These are phyloP conservation scores for Drosophila pallidifrons DNA, from an alignment of 1,140 invertebrate genomes.

Conservation along the genomic window DNA sequence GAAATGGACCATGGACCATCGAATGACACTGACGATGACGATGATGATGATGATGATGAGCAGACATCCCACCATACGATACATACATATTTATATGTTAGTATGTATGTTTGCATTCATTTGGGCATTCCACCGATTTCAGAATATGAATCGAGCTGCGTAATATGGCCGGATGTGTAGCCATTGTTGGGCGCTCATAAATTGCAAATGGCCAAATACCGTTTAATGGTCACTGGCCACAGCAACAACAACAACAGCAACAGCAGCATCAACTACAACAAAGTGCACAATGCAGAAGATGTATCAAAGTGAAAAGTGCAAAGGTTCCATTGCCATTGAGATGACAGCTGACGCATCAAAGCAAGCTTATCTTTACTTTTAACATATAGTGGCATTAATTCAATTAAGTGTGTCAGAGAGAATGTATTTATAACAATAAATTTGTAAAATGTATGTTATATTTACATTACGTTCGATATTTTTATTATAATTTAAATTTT, in stretches of 20 bases:
- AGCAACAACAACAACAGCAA: slow-evolving; percentile 37
- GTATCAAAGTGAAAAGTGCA: background rate
- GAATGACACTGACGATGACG: slow-evolving; percentile 12
- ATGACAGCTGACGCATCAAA: background rate
- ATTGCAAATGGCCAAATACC: slow-evolving; percentile 77
- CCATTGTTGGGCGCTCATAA: slow-evolving; percentile 65
- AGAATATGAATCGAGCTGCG: slow-evolving; percentile 5
- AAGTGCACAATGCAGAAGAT: slow-evolving; percentile 21
- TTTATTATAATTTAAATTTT: no score
- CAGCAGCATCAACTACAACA: slow-evolving; percentile 11
- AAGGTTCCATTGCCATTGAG: slow-evolving; percentile 19
- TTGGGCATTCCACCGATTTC: background rate
- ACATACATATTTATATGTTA: background rate
- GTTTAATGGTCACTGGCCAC: slow-evolving; percentile 72
- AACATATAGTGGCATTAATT: no score
- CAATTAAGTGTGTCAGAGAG: no score
- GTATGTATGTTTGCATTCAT: background rate
- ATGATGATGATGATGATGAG: background rate
- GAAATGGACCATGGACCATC: slow-evolving; percentile 50
- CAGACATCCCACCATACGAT: background rate
- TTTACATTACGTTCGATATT: no score
- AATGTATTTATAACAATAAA: no score
- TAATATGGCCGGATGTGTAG: slow-evolving; percentile 51
- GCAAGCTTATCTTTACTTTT: background rate
- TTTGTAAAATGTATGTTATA: no score